Evolutionary conservation across 2,113 vertebrate species (phyloP), one percentile per base, ranked within the genome.

Genomic region (Speoplatyrhinus poulsoni): DNA sequence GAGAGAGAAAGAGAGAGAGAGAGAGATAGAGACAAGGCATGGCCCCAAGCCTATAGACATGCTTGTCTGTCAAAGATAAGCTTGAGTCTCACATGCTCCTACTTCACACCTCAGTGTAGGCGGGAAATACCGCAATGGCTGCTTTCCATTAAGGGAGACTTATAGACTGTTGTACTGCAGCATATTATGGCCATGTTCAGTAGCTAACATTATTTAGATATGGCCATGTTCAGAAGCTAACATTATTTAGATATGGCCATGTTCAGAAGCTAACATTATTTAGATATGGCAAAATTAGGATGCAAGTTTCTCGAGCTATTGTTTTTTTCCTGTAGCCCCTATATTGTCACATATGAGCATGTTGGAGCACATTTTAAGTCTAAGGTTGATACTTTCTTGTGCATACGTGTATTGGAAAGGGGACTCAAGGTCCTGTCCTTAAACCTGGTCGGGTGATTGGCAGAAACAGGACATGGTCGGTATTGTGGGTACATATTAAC

Each of bases 361-460:
- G 67, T 69, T 60, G 55, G 12, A 71, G 19, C 9, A 26, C 26
- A 26, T 26, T 26, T 26, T 26, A 41, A 41, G 36, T 6, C 6
- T 47, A 56, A 46, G 32, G 19, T 26, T 26, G 33, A 3, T 17
- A 61, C 6, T 66, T 56, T 16, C 2, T 9, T 63, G 15, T 54
- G 52, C 47, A 32, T 1, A 26, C 16, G 70, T 74, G 47, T 69
- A 53, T 75, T 12, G 12, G 12, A 47, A 62, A 73, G 77, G 60
- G 68, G 69, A 82, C 47, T 68, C 12, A 68, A 19, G 72, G 62
- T 73, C 69, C 53, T 67, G 75, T 41, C 70, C 50, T 57, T 82
- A 62, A 84, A 83, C 81, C 70, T 60, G 58, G 62, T 82, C 83
- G 81, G 65, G 77, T 79, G 83, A 78, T 80, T 65, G 69, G 36